Evolutionary conservation across 2,797 vertebrate genomes (phyloP).

Genomic region (Spinibarbus caldwelli): DNA sequence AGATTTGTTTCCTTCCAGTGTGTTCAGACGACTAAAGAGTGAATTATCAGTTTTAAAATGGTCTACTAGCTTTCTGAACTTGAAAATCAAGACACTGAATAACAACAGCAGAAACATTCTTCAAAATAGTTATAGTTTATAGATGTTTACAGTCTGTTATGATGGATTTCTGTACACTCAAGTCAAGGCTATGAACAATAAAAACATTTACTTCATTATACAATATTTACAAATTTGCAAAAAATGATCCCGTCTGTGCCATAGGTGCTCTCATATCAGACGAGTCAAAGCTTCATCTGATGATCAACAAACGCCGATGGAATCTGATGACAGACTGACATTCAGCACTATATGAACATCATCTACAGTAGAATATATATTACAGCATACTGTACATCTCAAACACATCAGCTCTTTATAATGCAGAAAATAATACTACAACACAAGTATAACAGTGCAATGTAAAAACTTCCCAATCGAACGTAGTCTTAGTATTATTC

Average conservation of each 20-base stretch:
- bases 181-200: conserved; percentile 62
- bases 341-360: conserved; percentile 48
- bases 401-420: neutral
- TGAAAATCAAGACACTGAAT: neutral
- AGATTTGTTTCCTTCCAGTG: no score
- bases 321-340: conserved; percentile 13
- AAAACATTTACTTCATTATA: conserved; percentile 70
- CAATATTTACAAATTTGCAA: conserved; percentile 71
- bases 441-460: neutral
- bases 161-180: conserved; percentile 61
- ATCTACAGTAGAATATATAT: conserved; percentile 46
- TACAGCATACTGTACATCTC: conserved; percentile 38
- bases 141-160: conserved; percentile 54
- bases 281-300: conserved; percentile 57
- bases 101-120: conserved; percentile 42
- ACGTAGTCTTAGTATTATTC: neutral
- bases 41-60: no score
- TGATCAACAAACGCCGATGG: conserved; percentile 74
- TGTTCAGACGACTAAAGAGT: no score
- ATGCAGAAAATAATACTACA: neutral
- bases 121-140: conserved; percentile 64
- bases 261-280: conserved; percentile 72
- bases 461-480: neutral
- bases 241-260: conserved; percentile 36
- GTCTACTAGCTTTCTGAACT: neutral